Conservation (phyloP, 2,113 vertebrate genomes). For the Pelusios castaneus region DNA sequence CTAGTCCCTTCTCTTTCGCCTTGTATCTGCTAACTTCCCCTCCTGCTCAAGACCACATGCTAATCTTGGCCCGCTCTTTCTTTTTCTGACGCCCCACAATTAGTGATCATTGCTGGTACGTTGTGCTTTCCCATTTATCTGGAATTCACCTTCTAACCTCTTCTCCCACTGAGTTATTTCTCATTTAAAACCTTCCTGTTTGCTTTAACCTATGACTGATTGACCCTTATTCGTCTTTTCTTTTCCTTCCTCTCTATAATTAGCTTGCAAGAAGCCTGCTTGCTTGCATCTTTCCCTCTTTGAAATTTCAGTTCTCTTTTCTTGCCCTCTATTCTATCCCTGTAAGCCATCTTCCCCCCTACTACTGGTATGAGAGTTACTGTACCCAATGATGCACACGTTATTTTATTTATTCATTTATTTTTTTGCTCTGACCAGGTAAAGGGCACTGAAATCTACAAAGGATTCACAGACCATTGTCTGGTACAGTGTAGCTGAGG, state of each 20-base stretch:
- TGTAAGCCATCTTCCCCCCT: neutral
- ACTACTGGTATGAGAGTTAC: neutral
- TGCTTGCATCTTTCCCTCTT: neutral
- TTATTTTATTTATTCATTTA: neutral
- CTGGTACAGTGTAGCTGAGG: neutral
- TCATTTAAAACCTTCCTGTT: neutral
- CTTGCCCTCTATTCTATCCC: neutral
- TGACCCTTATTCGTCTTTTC: neutral
- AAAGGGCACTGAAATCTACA: neutral
- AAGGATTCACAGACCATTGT: neutral
- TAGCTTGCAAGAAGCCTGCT: neutral
- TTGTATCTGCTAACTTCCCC: neutral
- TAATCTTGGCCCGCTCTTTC: neutral
- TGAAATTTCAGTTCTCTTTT: slow-evolving; percentile 16
- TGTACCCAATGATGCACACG: neutral
- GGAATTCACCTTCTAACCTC: neutral
- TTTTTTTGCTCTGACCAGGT: neutral
- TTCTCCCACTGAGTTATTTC: neutral
- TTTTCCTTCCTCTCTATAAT: neutral
- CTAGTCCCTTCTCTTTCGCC: neutral
- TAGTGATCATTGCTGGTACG: neutral
- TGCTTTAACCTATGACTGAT: neutral
- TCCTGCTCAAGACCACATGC: neutral
- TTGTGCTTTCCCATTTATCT: neutral
- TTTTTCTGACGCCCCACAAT: neutral